Conservation (phyloP, 1,140 invertebrate genomes). For the Triops longicaudatus region DNA sequence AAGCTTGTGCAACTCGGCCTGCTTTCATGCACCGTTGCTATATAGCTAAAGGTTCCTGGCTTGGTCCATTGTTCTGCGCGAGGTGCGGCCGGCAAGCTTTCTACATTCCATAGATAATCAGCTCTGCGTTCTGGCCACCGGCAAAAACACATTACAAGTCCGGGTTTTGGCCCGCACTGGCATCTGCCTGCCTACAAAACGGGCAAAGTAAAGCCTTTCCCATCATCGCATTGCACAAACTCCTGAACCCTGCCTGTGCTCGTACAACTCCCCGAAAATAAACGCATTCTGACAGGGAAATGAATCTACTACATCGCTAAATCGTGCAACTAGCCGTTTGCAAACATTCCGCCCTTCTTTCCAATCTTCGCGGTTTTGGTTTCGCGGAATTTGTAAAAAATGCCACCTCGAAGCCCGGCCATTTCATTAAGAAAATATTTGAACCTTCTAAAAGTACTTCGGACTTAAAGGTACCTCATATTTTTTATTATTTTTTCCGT, state of each 20-base stretch:
- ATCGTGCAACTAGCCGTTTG: too few species aligned
- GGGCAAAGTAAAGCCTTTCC: not conserved
- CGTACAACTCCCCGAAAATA: not conserved
- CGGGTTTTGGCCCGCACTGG: not conserved
- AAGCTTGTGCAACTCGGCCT: slow-evolving; percentile 6
- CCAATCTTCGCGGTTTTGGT: too few species aligned
- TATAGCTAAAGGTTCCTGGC: not conserved
- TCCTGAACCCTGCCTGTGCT: not conserved
- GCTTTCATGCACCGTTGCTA: slow-evolving; percentile 3
- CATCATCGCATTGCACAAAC: not conserved
- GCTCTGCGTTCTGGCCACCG: slow-evolving; percentile 13
- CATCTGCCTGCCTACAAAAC: not conserved
- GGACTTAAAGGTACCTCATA: too few species aligned
- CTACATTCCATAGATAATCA: slow-evolving; percentile 15
- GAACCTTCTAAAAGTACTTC: too few species aligned
- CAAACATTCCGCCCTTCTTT: too few species aligned
- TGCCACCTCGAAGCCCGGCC: too few species aligned
- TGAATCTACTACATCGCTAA: too few species aligned
- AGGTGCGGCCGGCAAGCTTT: slow-evolving; percentile 13
- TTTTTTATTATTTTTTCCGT: too few species aligned
- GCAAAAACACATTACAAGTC: not conserved
- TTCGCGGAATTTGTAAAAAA: too few species aligned
- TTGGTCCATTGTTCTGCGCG: slow-evolving; percentile 5
- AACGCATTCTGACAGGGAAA: too few species aligned
- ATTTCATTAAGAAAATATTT: too few species aligned